A percentile compares a stretch with the other conserved stretches of the same genome.
Evolutionary conservation across 1,140 invertebrate species (phyloP).

Genomic region (Acromyrmex echinatior): DNA sequence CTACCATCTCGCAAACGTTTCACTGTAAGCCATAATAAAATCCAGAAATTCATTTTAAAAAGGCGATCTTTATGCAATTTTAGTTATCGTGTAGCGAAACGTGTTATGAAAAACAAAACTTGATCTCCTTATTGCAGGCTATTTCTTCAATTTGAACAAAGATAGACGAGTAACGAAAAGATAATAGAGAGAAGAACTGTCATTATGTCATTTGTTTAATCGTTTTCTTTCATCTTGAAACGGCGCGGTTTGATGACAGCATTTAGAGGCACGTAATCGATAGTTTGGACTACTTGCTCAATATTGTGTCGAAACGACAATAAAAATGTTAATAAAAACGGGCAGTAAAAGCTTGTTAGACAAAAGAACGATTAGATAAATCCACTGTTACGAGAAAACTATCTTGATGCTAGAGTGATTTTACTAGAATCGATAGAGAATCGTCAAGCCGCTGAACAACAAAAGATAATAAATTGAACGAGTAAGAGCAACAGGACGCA

Average conservation of each 20-base stretch:
- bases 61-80: conserved; percentile 41
- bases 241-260: conserved; percentile 61
- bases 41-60: conserved; percentile 44
- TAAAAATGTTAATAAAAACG: conserved; percentile 66
- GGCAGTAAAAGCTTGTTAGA: neutral
- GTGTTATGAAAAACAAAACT: conserved; percentile 30
- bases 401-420: conserved; percentile 13
- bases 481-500: conserved; percentile 13
- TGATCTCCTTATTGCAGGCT: conserved; percentile 36
- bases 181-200: conserved; percentile 45
- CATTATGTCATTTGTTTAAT: conserved; percentile 68
- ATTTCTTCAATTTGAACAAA: conserved; percentile 29
- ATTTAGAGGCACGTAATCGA: conserved; percentile 60
- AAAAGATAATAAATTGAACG: conserved; percentile 61
- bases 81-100: conserved; percentile 27
- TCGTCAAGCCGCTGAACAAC: conserved; percentile 20
- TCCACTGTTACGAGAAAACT: neutral
- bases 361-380: neutral
- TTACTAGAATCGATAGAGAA: conserved; percentile 2
- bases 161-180: conserved; percentile 20
- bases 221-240: conserved; percentile 53
- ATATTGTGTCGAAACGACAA: conserved; percentile 48
- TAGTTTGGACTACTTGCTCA: conserved; percentile 63
- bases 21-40: conserved; percentile 20
- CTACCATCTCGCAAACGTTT: conserved; percentile 11